Conservation (phyloP, 1,140 invertebrate species). For the Heliconius hermathena region DNA sequence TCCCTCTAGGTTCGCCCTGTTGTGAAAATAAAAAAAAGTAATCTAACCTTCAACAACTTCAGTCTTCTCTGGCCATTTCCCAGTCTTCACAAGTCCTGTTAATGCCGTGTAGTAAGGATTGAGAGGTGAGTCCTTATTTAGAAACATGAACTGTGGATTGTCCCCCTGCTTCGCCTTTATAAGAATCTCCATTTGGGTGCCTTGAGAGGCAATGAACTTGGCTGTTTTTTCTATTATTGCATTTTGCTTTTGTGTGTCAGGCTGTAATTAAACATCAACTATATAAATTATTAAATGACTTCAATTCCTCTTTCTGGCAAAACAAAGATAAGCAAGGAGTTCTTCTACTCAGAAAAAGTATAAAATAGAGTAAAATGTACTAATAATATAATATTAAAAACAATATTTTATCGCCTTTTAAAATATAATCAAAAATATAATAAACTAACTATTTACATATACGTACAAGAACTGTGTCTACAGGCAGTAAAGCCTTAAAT, state of each 20-base stretch:
- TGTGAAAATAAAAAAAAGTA: neutral
- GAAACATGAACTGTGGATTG: slow-evolving; percentile 96
- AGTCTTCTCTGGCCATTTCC: slow-evolving; percentile 83
- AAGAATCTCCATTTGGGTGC: slow-evolving; percentile 98
- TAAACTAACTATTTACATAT: neutral
- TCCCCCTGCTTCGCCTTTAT: slow-evolving; percentile 98
- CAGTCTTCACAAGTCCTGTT: slow-evolving; percentile 90
- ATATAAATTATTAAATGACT: too few relatives aligned
- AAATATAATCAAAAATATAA: too few relatives aligned
- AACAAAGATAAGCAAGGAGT: too few relatives aligned
- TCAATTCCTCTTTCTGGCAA: too few relatives aligned
- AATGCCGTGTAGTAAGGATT: slow-evolving; percentile 96
- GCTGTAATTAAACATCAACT: slow-evolving; percentile 81
- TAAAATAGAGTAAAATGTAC: too few relatives aligned
- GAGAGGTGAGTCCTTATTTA: slow-evolving; percentile 92
- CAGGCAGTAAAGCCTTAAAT: slow-evolving; percentile 85
- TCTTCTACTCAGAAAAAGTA: too few relatives aligned
- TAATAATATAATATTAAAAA: neutral
- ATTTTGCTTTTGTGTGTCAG: slow-evolving; percentile 95
- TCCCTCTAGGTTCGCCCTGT: too few relatives aligned
- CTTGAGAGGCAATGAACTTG: slow-evolving; percentile 95
- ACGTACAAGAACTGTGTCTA: slow-evolving; percentile 88
- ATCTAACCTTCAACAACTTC: slow-evolving; percentile 80
- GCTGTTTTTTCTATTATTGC: slow-evolving; percentile 98
- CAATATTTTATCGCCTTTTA: neutral